Evolutionary conservation across 2,113 vertebrate genomes (phyloP), one percentile per base, ranked within the genome.

Genomic region (Corydoras maculifer): DNA sequence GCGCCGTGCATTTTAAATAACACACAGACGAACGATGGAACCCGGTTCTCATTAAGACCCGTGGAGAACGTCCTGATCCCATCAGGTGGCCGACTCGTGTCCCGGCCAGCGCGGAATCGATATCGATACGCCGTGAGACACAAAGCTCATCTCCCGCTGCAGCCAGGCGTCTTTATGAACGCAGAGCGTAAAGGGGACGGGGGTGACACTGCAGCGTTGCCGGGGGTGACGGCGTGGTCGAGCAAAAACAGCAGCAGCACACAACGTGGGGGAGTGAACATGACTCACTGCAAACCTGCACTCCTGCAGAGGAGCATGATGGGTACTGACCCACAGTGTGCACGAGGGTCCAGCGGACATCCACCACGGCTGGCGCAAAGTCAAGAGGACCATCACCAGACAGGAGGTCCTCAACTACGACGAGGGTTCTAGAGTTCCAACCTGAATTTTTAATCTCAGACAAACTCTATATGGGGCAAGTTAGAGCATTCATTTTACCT

Each of bases 171-270:
- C 86, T 85, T 88, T 86, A 88, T 89, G 86, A 88, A 86, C 88
- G 86, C 85, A 86, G 80, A 86, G 87, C 86, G 88, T 88, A 87
- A 89, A 86, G 84, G 84, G 84, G 87, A 84, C 83, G 87, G 86
- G 86, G 85, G 87, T 76, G 79, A 70, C 79, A 76, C 79, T 83
- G 79, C 84, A 87, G 85, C 78, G 62, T 79, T 62, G 82, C 86
- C 85, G 1, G 74, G 25, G 85, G 84, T 82, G 79, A 82, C 78
- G 84, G 81, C 80, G 82, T 85, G 82, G 86, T 81, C 78, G 12
- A 88, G 85, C 85, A 84, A 87, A 83, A 85, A 58, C 18, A 14
- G 9, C 1, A n/a, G 30, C 8, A 48, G 59, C 2, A 6, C 31
- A 48, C n/a, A 31, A 3, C 6, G 6, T 53, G 9, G 5, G 51